phyloP scores from a whole-genome alignment of 2,888 invertebrate genomes.

The Hedya salicella region DNA sequence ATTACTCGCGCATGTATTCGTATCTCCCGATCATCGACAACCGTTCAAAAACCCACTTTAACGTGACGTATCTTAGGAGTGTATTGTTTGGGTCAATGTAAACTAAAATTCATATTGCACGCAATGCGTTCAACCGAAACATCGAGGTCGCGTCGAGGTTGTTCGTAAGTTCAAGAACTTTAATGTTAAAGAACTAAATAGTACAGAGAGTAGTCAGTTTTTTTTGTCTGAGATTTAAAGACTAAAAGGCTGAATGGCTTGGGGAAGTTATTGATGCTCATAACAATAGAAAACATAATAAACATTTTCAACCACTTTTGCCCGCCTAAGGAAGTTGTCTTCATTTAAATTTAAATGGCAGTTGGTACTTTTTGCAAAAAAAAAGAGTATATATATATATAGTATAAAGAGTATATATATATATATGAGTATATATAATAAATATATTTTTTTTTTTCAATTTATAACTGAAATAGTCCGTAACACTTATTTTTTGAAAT shows the following conservation, averaged over 20 bases:
- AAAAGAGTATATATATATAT: too few relatives aligned
- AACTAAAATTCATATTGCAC: conserved; percentile 32
- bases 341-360: too few relatives aligned
- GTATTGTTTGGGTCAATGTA: neutral
- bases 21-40: neutral
- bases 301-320: too few relatives aligned
- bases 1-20: neutral
- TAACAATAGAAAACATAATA: too few relatives aligned
- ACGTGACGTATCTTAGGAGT: neutral
- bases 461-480: too few relatives aligned
- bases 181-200: conserved; percentile 3
- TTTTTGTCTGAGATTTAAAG: neutral
- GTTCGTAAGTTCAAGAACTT: conserved; percentile 23
- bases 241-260: neutral
- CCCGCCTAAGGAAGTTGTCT: too few relatives aligned
- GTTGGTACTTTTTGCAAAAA: too few relatives aligned
- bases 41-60: conserved; percentile 1
- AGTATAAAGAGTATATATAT: too few relatives aligned
- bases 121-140: conserved; percentile 28
- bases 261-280: too few relatives aligned
- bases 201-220: neutral
- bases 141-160: conserved; percentile 26
- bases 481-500: too few relatives aligned
- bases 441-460: too few relatives aligned
- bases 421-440: too few relatives aligned